These are phyloP conservation scores for Scaptomyza pallida DNA, from an alignment of 1,140 invertebrate genomes.

Conservation along the genomic window DNA sequence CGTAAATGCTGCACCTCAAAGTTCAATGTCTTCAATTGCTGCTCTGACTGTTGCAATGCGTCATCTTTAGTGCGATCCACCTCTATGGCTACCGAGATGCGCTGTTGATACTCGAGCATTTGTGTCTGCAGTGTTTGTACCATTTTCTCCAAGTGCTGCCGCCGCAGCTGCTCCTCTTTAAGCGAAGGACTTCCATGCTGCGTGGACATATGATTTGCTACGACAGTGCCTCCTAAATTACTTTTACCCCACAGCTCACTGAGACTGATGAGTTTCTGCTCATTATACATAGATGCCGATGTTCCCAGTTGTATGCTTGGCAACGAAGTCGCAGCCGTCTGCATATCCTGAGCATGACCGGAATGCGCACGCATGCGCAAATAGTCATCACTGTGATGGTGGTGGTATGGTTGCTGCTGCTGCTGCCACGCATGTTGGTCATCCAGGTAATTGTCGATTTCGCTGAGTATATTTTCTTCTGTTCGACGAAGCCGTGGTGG, in stretches of 20 bases:
- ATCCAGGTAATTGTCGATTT: slow-evolving; percentile 76
- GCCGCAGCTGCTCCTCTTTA: slow-evolving; percentile 89
- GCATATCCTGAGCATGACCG: slow-evolving; percentile 22
- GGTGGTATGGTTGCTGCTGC: slow-evolving; percentile 50
- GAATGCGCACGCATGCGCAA: slow-evolving; percentile 33
- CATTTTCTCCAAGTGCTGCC: slow-evolving; percentile 90
- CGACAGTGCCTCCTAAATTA: slow-evolving; percentile 52
- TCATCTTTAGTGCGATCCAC: slow-evolving; percentile 90
- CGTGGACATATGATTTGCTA: slow-evolving; percentile 23
- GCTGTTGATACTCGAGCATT: slow-evolving; percentile 90
- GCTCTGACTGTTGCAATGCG: slow-evolving; percentile 87
- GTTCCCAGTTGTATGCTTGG: slow-evolving; percentile 58
- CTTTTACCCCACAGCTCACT: slow-evolving; percentile 86
- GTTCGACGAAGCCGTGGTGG: slow-evolving; percentile 5
- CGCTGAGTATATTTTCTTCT: slow-evolving; percentile 64
- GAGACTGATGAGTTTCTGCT: slow-evolving; percentile 83
- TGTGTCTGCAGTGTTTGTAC: slow-evolving; percentile 90
- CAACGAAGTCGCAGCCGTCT: slow-evolving; percentile 48
- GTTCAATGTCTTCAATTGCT: slow-evolving; percentile 78
- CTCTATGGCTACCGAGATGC: slow-evolving; percentile 90
- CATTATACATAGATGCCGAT: slow-evolving; percentile 17
- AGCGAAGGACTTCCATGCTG: slow-evolving; percentile 69
- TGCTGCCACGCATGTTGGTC: slow-evolving; percentile 42
- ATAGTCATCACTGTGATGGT: slow-evolving; percentile 64
- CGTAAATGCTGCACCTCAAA: slow-evolving; percentile 64